Evolutionary conservation across 2,797 vertebrate species (phyloP), one percentile per base, ranked within the genome.

Genomic region (Mormyrus hasselquistii): DNA sequence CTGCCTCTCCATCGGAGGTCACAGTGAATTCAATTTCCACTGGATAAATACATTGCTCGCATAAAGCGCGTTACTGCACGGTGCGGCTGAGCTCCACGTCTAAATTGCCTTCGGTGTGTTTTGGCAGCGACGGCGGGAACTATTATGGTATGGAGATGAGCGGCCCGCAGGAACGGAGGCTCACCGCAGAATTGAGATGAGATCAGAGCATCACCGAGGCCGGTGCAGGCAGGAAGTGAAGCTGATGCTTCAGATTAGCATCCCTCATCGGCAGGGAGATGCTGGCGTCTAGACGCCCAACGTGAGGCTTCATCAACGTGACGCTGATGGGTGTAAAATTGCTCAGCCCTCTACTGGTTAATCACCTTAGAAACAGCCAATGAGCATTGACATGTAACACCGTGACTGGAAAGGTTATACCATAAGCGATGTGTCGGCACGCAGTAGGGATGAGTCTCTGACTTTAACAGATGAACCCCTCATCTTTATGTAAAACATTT

Each of bases 401-500:
- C 29, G 86, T 19, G 10, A 38, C 29, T 41, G 22, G 34, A 57
- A 87, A 62, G 52, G 86, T 86, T 86, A 86, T 53, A 55, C 10
- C 5, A 10, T n/a, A 41, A 55, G 53, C 4, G 19, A 59, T 57
- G 22, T 9, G 8, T 25, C 6, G 6, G 14, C 49, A 53, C 25
- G 19, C 86, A 9, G 16, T 62, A n/a, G 49, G n/a, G 86, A 87
- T 57, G 62, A 87, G 19, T 34, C 53, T 87, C 12, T 87, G 34
- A 52, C 49, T 50, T 85, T 85, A 85, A 85, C 83, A 85, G 49
- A 52, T 85, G 83, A 85, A 85, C 83, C 83, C 83, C 49, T 85
- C 83, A 50, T 50, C 83, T 85, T 85, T 53, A 85, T 85, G 83
- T 52, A 85, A 85, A 52, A 85, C 76, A 82, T 82, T 82, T 82